Conservation (phyloP, 2,888 invertebrate genomes). For the Patella pellucida region DNA sequence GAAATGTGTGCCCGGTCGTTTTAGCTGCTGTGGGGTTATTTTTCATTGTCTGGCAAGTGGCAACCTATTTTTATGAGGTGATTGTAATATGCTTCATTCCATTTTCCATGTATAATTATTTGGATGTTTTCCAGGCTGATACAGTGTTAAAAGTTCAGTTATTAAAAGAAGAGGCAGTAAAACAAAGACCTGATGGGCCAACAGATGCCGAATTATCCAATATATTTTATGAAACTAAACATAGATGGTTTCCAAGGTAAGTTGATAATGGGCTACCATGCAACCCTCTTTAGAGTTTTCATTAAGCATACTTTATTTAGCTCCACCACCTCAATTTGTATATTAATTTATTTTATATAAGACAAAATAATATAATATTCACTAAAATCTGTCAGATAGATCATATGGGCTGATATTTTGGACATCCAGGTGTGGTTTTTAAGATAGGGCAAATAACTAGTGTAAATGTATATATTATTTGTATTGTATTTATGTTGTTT, state of each 20-base stretch:
- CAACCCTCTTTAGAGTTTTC: no score
- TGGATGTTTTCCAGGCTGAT: slow-evolving; percentile 53
- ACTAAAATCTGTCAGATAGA: slow-evolving; percentile 13
- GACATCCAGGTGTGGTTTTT: no score
- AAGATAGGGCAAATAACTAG: no score
- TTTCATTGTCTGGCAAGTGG: no score
- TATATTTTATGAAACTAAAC: slow-evolving; percentile 70
- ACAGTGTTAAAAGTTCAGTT: slow-evolving; percentile 77
- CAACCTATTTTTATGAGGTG: no score
- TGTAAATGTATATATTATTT: no score
- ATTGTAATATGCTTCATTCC: no score
- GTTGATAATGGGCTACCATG: slow-evolving; percentile 3
- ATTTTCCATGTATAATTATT: no score
- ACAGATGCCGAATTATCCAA: slow-evolving; percentile 66
- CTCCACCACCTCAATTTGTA: not conserved
- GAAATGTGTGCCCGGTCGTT: no score
- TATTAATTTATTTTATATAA: slow-evolving; percentile 17
- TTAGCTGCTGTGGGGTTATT: no score
- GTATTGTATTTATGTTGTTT: no score
- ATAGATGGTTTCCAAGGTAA: slow-evolving; percentile 70
- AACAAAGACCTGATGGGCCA: slow-evolving; percentile 62
- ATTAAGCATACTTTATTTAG: not conserved
- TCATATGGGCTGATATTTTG: slow-evolving; percentile 8
- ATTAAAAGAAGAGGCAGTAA: slow-evolving; percentile 45
- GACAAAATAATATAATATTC: slow-evolving; percentile 19